A percentile compares a stretch with the other conserved stretches of the same genome.
phyloP scores from a whole-genome alignment of 2,888 invertebrate genomes.

The Eudemis profundana region DNA sequence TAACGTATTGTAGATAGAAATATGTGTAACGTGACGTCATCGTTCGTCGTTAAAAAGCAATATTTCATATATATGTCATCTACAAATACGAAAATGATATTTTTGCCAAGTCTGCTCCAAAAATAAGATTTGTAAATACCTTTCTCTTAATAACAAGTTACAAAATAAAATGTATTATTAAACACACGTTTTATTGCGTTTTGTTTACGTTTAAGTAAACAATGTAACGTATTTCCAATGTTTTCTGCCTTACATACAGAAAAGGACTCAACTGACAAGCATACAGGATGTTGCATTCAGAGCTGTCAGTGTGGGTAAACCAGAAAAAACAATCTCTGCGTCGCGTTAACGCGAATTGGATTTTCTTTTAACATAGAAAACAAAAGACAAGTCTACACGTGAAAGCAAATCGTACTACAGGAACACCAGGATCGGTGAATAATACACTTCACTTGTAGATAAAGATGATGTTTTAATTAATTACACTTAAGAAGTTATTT shows the following conservation, averaged over 20 bases:
- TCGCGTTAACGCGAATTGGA: no score
- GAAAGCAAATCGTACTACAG: no score
- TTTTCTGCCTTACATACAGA: background rate
- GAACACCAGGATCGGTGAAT: no score
- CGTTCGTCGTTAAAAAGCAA: slow-evolving; percentile 5
- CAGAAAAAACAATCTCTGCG: no score
- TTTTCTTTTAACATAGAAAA: no score
- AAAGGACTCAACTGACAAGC: background rate
- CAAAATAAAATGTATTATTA: slow-evolving; percentile 38
- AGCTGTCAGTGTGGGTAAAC: no score
- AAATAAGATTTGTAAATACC: slow-evolving; percentile 30
- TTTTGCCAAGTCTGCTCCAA: slow-evolving; percentile 16
- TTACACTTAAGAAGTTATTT: no score
- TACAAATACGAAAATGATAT: slow-evolving; percentile 6
- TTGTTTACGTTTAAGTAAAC: slow-evolving; percentile 40
- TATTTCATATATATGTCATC: slow-evolving; percentile 8
- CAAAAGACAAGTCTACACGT: no score
- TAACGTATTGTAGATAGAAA: background rate
- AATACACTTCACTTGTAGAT: no score
- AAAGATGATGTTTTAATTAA: no score
- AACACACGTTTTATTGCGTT: slow-evolving; percentile 42
- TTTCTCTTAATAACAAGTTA: slow-evolving; percentile 35
- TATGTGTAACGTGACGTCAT: slow-evolving; percentile 8
- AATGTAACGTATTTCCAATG: slow-evolving; percentile 27
- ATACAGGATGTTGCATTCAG: background rate